A percentile compares a stretch with the other conserved stretches of the same genome.
phyloP scores from a whole-genome alignment of 2,113 vertebrate genomes.

The Peromyscus leucopus region DNA sequence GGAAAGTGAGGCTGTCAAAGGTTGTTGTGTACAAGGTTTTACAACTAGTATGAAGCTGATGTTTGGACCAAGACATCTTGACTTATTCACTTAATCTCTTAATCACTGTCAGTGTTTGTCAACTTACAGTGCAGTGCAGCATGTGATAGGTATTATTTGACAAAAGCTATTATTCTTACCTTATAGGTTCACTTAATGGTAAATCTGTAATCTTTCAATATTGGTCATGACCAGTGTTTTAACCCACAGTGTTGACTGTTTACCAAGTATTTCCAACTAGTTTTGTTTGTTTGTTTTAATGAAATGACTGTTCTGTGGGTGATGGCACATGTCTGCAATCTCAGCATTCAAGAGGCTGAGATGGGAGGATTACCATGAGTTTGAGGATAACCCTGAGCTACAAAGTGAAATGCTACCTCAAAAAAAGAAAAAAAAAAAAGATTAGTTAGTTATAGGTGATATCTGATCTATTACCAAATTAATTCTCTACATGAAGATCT shows the following conservation, averaged over 20 bases:
- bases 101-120: constrained; percentile 23
- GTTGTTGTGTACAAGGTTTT: not conserved
- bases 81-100: constrained; percentile 9
- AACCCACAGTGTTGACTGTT: constrained; percentile 31
- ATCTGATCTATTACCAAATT: constrained; percentile 52
- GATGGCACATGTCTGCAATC: not conserved
- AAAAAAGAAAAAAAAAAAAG: not conserved
- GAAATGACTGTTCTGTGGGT: not conserved
- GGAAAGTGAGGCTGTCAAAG: not conserved
- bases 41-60: constrained; percentile 30
- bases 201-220: not conserved
- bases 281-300: constrained; percentile 43
- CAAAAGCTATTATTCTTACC: not conserved
- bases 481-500: constrained; percentile 9
- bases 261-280: constrained; percentile 26
- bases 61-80: constrained; percentile 31
- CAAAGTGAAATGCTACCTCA: not conserved
- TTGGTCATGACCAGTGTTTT: constrained; percentile 17
- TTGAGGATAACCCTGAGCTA: not conserved
- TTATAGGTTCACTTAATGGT: not conserved
- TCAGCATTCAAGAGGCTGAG: not conserved
- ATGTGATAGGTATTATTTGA: constrained; percentile 27
- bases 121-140: not conserved
- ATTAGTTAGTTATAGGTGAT: not conserved
- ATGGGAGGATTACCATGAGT: not conserved